Evolutionary conservation across 2,888 invertebrate species (phyloP).

Genomic region (Zhengitettix transpicula): DNA sequence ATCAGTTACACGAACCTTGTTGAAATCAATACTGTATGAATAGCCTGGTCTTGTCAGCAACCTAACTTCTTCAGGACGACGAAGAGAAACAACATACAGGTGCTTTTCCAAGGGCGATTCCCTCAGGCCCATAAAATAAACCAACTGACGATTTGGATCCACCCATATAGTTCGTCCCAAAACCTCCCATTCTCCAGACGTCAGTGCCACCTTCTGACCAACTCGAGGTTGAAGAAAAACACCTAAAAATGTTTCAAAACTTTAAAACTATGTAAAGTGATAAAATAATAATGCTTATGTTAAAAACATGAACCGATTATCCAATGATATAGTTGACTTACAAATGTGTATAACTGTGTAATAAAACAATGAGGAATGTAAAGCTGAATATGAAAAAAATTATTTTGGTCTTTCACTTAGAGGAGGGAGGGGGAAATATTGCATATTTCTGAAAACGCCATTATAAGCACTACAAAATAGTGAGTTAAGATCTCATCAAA

Average conservation of each 20-base stretch:
- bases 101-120: constrained; percentile 89
- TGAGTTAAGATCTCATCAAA: too few species aligned
- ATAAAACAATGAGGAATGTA: too few species aligned
- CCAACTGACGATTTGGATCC: constrained; percentile 55
- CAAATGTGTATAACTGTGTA: too few species aligned
- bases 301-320: too few species aligned
- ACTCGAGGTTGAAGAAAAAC: constrained; percentile 12
- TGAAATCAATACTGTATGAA: constrained; percentile 70
- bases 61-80: constrained; percentile 51
- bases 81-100: constrained; percentile 66
- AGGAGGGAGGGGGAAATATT: too few species aligned
- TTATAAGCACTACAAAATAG: too few species aligned
- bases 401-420: too few species aligned
- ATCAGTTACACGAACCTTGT: constrained; percentile 36
- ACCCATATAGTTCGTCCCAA: constrained; percentile 76
- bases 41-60: constrained; percentile 68
- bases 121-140: constrained; percentile 80
- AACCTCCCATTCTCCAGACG: constrained; percentile 89
- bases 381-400: too few species aligned
- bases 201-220: constrained; percentile 44
- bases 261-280: too few species aligned
- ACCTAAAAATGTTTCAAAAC: constrained; percentile 2
- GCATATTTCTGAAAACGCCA: too few species aligned
- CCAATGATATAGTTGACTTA: too few species aligned
- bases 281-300: too few species aligned